These are phyloP conservation scores for Leptatherina wallacei DNA, from an alignment of 2,797 vertebrate genomes.

Conservation along the genomic window DNA sequence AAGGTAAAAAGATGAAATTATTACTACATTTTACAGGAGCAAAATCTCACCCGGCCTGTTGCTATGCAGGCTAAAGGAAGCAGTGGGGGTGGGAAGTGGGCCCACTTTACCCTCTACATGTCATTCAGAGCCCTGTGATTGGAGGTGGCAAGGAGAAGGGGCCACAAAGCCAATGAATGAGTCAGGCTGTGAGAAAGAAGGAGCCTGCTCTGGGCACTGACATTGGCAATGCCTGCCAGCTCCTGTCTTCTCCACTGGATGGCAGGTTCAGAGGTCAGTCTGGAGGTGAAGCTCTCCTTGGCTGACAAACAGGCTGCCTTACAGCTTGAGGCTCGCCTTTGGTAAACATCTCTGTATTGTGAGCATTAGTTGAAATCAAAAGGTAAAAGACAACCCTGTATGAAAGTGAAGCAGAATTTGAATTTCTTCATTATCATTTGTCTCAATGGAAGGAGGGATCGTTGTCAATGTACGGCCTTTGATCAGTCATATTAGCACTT, in stretches of 20 bases:
- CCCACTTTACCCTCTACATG: conserved; percentile 81
- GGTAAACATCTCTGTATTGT: conserved; percentile 4
- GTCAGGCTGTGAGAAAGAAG: conserved; percentile 76
- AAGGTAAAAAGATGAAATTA: conserved; percentile 39
- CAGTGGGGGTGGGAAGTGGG: conserved; percentile 47
- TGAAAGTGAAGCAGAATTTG: conserved; percentile 33
- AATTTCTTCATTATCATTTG: conserved; percentile 55
- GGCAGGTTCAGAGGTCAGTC: conserved; percentile 81
- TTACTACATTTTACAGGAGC: conserved; percentile 38
- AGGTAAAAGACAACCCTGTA: conserved; percentile 30
- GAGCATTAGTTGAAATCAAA: conserved; percentile 13
- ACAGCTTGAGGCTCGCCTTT: conserved; percentile 35
- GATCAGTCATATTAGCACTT: conserved; percentile 63
- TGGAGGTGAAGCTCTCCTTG: conserved; percentile 84
- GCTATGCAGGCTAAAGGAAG: conserved; percentile 69
- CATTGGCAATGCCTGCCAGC: conserved; percentile 81
- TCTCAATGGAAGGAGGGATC: conserved; percentile 62
- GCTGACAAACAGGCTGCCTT: conserved; percentile 71
- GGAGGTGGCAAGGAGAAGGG: conserved; percentile 76
- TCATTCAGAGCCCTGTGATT: conserved; percentile 82
- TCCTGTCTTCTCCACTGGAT: conserved; percentile 81
- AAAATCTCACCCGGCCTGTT: conserved; percentile 67
- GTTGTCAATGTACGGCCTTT: conserved; percentile 61
- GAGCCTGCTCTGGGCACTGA: conserved; percentile 79
- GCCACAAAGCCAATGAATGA: conserved; percentile 77